Base-by-base conservation (phyloP, 2,113 vertebrate species). In the Pandion haliaetus region DNA sequence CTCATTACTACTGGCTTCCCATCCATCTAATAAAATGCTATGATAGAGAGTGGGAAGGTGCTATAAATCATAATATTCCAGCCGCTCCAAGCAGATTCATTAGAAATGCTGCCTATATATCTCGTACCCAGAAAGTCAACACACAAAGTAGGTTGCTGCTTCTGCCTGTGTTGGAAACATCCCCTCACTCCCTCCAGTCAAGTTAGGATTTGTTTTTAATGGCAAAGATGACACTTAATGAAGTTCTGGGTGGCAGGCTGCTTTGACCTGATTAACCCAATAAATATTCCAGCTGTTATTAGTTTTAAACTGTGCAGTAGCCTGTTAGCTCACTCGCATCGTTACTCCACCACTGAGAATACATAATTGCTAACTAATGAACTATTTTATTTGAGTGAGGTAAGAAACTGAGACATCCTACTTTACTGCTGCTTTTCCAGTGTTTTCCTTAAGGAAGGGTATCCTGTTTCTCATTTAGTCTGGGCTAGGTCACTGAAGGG, bases 11-110 rank as follows among this genome's bases (percentile, higher is more conserved):
- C 98, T 95, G 97, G 98, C 98, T 98, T 98, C 98, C 98, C 98
- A 99, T 99, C 98, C 98, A 99, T 99, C 98, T 99, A 98, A 98
- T 99, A 98, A 98, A 98, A 98, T 98, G 98, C 97, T 98, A 98
- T 98, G 98, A 99, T 98, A 98, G 98, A 99, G 97, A 98, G 97
- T 97, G 94, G 97, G 97, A 98, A 98, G 97, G 97, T 94, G 96
- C 97, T 97, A 98, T 99, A 99, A 98, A 99, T 98, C 98, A 99
- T 98, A 98, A 98, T 98, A 98, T 98, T 98, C 97, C 93, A 98
- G 98, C 96, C 90, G 34, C 98, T 98, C 97, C 92, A 86, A 98
- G 97, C 97, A 98, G 97, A 98, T 98, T 98, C 97, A 98, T 98
- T 98, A 98, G 98, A 98, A 99, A 98, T 98, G 95, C 97, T 97